Base-by-base conservation (phyloP, 2,888 invertebrate species). In the Caenorhabditis sp. region DNA sequence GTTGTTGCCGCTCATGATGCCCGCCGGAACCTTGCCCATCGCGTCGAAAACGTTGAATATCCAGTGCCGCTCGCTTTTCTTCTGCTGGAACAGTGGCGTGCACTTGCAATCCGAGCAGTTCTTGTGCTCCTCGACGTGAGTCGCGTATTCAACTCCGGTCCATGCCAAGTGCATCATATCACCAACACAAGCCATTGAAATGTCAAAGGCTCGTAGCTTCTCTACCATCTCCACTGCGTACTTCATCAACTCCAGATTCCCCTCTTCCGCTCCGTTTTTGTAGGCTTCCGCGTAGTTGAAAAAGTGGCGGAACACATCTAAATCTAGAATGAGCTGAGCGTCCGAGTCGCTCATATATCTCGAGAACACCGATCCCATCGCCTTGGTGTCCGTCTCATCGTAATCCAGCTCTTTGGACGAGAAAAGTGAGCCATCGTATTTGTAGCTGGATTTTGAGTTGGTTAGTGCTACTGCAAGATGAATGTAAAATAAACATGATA, bases 1-100 rank as follows among this genome's bases (percentile, higher is more conserved):
- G 60, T 92, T 89, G 68, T 92, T 92, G 1, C 92, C 92, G 37
- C 92, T 88, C 44, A 90, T 81, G n/a, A 92, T 85, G 3, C 92
- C 92, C 5, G 92, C 86, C 0, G 92, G 91, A 2, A 91, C 84
- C 79, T 90, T 91, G 22, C 91, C 91, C 80, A 89, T 87, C 9
- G 91, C 85, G 79, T 91, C 91, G 69, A 91, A 82, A 3, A 91
- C 91, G 72, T 90, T 87, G 74, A 90, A 90, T 37, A 91, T 90
- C 91, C 91, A 91, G 53, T 89, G 88, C 44, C 89, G 68, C 40
- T 89, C 85, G 35, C 85, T 85, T 64, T 88, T 89, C 55, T 90
- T 87, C 64, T 85, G 86, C 53, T 87, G 84, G 51, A 85, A 89
- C 8, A 83, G 71, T 8, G 87, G 83, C 1, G 89, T 90, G 71